These are phyloP conservation scores for Salvator merianae DNA, from an alignment of 2,113 vertebrate genomes.

Conservation along the genomic window DNA sequence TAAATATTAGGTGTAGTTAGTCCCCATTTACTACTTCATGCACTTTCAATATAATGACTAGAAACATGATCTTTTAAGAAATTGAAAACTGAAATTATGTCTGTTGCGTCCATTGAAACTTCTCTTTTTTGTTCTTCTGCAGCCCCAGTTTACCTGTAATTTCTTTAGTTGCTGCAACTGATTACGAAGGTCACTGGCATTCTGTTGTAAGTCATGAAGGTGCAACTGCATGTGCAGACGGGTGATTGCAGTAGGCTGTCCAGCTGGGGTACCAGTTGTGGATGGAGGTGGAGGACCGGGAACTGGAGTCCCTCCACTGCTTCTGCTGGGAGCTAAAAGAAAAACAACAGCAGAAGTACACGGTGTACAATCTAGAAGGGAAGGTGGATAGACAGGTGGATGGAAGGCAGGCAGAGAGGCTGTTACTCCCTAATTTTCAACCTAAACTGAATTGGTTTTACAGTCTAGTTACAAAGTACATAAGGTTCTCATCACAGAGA, in stretches of 20 bases:
- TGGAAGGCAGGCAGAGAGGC: neutral
- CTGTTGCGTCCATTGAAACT: neutral
- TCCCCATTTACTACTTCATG: no score
- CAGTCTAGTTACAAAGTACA: neutral
- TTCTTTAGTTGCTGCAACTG: constrained; percentile 92
- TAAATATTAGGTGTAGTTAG: no score
- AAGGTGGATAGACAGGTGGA: neutral
- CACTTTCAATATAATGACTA: neutral
- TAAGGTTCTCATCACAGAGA: neutral
- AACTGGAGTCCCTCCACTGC: constrained; percentile 72
- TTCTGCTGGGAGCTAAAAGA: constrained; percentile 58
- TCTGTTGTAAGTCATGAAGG: constrained; percentile 92
- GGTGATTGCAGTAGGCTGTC: constrained; percentile 80
- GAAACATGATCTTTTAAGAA: neutral
- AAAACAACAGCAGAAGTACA: neutral
- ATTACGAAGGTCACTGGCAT: constrained; percentile 90
- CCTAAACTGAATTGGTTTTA: neutral
- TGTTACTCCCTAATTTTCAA: neutral
- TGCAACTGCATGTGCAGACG: constrained; percentile 95
- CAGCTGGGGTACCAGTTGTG: constrained; percentile 65
- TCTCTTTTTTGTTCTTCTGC: neutral
- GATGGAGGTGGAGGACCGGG: constrained; percentile 80
- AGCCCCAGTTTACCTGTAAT: constrained; percentile 81
- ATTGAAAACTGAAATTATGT: neutral
- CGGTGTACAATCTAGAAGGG: neutral